Evolutionary conservation across 2,797 vertebrate genomes (phyloP).

Genomic region (Gymnothorax reevesii): DNA sequence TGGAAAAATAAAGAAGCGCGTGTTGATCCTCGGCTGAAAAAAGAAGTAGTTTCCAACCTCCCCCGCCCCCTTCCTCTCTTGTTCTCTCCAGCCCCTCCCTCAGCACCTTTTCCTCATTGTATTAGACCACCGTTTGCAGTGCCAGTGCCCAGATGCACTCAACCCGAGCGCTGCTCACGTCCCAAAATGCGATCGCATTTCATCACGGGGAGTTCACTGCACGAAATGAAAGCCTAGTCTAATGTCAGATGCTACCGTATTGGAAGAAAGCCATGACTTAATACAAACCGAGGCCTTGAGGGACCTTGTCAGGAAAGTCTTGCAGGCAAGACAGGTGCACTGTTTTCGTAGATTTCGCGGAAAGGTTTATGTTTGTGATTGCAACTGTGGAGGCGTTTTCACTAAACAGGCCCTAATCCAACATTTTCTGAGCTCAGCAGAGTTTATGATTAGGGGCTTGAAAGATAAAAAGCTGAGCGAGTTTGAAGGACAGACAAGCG

Average conservation of each 20-base stretch:
- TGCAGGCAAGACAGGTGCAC: neutral
- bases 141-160: constrained; percentile 5
- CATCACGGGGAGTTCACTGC: constrained; percentile 6
- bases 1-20: constrained; percentile 16
- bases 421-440: constrained; percentile 3
- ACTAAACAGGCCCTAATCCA: neutral
- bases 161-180: neutral
- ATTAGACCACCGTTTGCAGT: neutral
- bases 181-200: neutral
- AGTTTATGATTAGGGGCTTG: constrained; percentile 13
- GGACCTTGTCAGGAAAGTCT: neutral
- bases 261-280: neutral
- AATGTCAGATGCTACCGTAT: neutral
- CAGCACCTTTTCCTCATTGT: neutral
- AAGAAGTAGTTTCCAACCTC: constrained; percentile 8
- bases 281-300: neutral
- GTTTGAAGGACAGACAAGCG: neutral
- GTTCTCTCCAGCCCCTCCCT: neutral
- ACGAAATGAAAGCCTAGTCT: neutral
- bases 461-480: neutral
- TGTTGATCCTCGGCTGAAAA: constrained; percentile 7
- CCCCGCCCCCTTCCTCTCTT: neutral
- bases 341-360: neutral
- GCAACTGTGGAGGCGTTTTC: neutral
- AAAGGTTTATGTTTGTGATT: neutral